phyloP scores from a whole-genome alignment of 1,140 invertebrate species.

The Neoseiulus cucumeris region DNA sequence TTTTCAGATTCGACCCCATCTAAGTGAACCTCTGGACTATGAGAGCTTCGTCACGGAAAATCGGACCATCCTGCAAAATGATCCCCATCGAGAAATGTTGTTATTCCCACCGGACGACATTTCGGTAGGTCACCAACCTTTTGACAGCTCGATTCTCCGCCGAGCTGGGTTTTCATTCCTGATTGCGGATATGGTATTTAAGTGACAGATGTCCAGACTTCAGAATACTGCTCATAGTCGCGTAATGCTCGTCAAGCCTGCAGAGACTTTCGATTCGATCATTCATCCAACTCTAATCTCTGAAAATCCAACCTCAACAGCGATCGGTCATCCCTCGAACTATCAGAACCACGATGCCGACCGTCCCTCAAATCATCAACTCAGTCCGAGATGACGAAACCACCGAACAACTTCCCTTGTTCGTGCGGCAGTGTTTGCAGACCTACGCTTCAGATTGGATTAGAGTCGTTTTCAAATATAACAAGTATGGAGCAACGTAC shows the following conservation, averaged over 20 bases:
- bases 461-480: constrained; percentile 68
- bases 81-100: constrained; percentile 66
- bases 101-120: constrained; percentile 78
- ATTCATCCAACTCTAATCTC: no score
- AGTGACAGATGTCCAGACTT: no score
- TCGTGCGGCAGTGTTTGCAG: constrained; percentile 64
- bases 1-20: constrained; percentile 48
- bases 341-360: constrained; percentile 49
- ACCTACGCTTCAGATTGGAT: constrained; percentile 70
- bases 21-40: constrained; percentile 69
- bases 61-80: constrained; percentile 74
- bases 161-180: no score
- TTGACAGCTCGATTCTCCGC: no score
- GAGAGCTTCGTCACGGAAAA: constrained; percentile 71
- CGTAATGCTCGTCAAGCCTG: no score
- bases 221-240: no score
- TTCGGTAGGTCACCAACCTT: constrained; percentile 41
- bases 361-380: constrained; percentile 33
- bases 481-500: constrained; percentile 57
- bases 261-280: no score
- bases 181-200: no score
- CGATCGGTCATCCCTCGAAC: constrained; percentile 53
- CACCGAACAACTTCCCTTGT: constrained; percentile 35
- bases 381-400: constrained; percentile 16
- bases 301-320: constrained; percentile 30